Conservation (phyloP, 2,113 vertebrate species). For the Neogale vison region DNA sequence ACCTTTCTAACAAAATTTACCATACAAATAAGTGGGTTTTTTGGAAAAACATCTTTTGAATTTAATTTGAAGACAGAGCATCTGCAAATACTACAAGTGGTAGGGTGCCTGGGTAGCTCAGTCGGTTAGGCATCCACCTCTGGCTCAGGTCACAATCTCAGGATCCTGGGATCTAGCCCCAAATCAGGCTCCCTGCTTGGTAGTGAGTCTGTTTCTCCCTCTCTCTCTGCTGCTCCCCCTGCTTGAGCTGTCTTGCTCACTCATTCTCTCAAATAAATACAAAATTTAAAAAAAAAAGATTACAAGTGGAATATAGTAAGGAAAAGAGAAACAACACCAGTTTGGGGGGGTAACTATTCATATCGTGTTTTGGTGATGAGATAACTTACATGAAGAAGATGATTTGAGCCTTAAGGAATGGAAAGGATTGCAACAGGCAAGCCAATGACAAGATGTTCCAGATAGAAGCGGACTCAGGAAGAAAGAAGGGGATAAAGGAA, state of each 20-base stretch:
- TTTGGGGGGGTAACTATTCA: accelerated
- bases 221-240: too few relatives aligned
- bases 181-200: too few relatives aligned
- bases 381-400: neutral
- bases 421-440: neutral
- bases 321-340: neutral
- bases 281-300: neutral
- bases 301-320: neutral
- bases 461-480: neutral
- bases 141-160: too few relatives aligned
- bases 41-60: accelerated
- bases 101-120: too few relatives aligned
- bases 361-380: neutral
- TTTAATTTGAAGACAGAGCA: neutral
- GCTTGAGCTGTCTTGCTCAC: too few relatives aligned
- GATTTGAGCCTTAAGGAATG: neutral
- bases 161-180: too few relatives aligned
- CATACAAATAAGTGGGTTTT: neutral
- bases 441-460: neutral
- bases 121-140: too few relatives aligned
- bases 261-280: too few relatives aligned
- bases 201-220: too few relatives aligned
- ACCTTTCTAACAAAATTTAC: neutral
- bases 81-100: neutral
- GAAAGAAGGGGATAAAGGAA: neutral